Conservation (phyloP, 1,140 invertebrate species). For the Hylaeus anthracinus region DNA sequence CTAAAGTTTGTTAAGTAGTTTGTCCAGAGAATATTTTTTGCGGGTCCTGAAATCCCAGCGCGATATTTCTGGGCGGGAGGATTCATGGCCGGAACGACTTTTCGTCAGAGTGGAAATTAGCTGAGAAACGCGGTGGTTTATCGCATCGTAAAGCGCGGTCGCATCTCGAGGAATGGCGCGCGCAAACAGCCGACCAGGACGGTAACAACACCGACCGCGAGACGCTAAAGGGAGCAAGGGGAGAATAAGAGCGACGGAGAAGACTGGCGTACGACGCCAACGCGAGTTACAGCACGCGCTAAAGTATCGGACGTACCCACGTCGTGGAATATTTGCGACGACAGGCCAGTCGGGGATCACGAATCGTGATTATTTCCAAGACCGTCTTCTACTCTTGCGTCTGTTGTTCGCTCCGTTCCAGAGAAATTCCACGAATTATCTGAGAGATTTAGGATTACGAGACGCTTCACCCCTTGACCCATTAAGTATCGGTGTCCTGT, state of each 20-base stretch:
- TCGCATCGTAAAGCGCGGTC: constrained; percentile 54
- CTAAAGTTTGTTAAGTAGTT: too few relatives aligned
- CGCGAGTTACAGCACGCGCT: not conserved
- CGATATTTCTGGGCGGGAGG: constrained; percentile 50
- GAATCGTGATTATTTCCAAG: constrained; percentile 12
- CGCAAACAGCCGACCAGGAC: constrained; percentile 1
- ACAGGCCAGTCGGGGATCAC: too few relatives aligned
- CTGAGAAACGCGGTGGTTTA: constrained; percentile 57
- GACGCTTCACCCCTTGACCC: too few relatives aligned
- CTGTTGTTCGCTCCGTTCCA: too few relatives aligned
- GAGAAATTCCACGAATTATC: too few relatives aligned
- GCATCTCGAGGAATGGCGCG: constrained; percentile 21
- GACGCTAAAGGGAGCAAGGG: not conserved
- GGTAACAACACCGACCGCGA: not conserved
- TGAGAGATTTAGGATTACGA: too few relatives aligned
- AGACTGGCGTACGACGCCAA: constrained; percentile 13
- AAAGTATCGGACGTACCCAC: constrained; percentile 23
- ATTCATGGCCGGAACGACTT: constrained; percentile 63
- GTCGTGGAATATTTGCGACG: not conserved
- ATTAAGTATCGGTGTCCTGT: too few relatives aligned
- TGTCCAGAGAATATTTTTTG: not conserved
- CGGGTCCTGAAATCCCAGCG: constrained; percentile 9
- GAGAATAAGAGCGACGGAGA: constrained; percentile 3
- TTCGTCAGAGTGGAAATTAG: constrained; percentile 63
- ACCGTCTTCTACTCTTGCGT: too few relatives aligned